Percentiles rank a stretch among this genome's conserved stretches.
Evolutionary conservation across 2,797 vertebrate genomes (phyloP).

Genomic region (Sebastes cheni): DNA sequence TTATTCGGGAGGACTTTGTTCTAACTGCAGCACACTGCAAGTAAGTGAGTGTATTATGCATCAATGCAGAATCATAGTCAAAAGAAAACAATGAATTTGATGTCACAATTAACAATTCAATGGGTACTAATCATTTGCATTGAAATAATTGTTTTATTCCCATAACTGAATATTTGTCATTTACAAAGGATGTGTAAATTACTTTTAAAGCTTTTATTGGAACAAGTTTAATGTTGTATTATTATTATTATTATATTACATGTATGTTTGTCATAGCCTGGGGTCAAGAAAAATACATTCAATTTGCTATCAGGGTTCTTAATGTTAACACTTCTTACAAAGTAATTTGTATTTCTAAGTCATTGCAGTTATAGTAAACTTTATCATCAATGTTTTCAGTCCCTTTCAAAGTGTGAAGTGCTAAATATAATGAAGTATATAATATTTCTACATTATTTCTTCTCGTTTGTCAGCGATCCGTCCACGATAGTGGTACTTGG

Average conservation of each 20-base stretch:
- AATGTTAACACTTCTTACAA: neutral
- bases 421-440: neutral
- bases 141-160: neutral
- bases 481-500: slow-evolving; percentile 65
- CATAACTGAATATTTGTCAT: neutral
- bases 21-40: slow-evolving; percentile 77
- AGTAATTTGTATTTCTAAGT: neutral
- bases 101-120: neutral
- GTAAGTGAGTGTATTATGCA: slow-evolving; percentile 22
- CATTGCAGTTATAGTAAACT: neutral
- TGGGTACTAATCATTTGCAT: neutral
- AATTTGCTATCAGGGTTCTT: neutral
- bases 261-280: neutral
- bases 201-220: neutral
- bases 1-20: slow-evolving; percentile 75
- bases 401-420: neutral
- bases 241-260: neutral
- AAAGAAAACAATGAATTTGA: neutral
- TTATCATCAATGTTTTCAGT: neutral
- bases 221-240: neutral
- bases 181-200: neutral
- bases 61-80: fast-evolving
- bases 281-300: neutral
- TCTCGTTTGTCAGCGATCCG: fast-evolving
- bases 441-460: neutral